Evolutionary conservation across 2,888 invertebrate species (phyloP).

Genomic region (Psococerastis gibbosa): DNA sequence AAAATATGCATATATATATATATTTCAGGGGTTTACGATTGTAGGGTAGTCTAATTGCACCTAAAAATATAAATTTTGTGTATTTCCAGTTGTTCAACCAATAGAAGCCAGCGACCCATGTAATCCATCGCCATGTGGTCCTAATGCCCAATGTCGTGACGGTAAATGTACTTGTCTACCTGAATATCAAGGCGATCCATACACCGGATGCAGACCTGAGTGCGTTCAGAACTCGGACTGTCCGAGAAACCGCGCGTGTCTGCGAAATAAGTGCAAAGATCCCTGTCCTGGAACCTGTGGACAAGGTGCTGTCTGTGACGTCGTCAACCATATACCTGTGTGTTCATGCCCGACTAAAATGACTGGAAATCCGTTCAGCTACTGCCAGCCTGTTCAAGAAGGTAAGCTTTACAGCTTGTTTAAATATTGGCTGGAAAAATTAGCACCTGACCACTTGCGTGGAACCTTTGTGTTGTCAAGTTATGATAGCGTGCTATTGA

Average conservation of each 20-base stretch:
- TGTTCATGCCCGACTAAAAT: conserved; percentile 24
- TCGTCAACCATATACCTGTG: conserved; percentile 50
- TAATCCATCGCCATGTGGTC: conserved; percentile 53
- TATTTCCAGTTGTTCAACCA: no score
- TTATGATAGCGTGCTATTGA: no score
- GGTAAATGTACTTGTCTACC: conserved; percentile 40
- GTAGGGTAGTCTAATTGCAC: no score
- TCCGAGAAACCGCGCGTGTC: conserved; percentile 40
- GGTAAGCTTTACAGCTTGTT: neutral
- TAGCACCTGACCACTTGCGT: no score
- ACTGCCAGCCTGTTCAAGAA: conserved; percentile 16
- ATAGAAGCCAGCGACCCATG: no score
- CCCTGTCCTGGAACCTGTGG: conserved; percentile 56
- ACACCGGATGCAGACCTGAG: conserved; percentile 46
- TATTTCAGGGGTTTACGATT: no score
- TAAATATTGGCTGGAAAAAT: conserved; percentile 19
- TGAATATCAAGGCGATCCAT: conserved; percentile 47
- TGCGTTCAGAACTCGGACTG: conserved; percentile 50
- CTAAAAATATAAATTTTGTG: no score
- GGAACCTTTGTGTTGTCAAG: no score
- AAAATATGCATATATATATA: no score
- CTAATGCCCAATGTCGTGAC: conserved; percentile 30
- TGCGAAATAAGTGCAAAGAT: conserved; percentile 45
- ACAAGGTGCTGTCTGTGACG: conserved; percentile 45
- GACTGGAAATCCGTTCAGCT: conserved; percentile 17